Percentiles rank a stretch among this genome's conserved stretches.
phyloP scores from a whole-genome alignment of 2,797 vertebrate species.

The Aselliscus stoliczkanus region DNA sequence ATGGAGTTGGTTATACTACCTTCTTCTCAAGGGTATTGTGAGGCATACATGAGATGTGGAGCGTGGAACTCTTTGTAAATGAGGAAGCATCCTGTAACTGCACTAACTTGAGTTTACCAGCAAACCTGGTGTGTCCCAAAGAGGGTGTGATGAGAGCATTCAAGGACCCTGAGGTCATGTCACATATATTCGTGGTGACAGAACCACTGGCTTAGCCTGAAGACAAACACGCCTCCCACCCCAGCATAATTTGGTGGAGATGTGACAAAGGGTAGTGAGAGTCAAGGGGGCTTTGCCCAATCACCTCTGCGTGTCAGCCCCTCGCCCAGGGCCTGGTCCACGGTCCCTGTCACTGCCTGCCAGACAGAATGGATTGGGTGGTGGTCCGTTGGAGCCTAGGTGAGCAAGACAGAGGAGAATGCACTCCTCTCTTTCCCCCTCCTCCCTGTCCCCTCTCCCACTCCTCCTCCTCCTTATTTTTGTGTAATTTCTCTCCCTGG shows the following conservation, averaged over 20 bases:
- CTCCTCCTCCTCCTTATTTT: neutral
- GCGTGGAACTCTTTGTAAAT: neutral
- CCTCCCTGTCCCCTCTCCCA: neutral
- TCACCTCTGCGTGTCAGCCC: neutral
- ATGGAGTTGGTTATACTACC: no score
- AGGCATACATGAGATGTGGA: neutral
- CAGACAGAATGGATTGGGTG: neutral
- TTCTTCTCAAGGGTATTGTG: neutral
- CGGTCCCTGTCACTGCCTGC: accelerated
- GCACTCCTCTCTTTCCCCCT: accelerated
- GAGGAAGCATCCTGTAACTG: neutral
- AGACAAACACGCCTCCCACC: no score
- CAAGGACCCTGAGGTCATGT: neutral
- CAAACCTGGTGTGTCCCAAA: neutral
- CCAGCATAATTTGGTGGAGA: neutral
- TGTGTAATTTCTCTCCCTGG: neutral
- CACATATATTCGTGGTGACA: neutral
- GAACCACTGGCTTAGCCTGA: neutral
- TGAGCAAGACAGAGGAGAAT: neutral
- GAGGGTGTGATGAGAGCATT: no score
- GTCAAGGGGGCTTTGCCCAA: neutral
- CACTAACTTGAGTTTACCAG: neutral
- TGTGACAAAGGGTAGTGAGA: accelerated
- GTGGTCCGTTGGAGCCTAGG: neutral
- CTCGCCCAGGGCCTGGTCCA: accelerated